These are phyloP conservation scores for Elephantulus edwardii DNA, from an alignment of 2,113 vertebrate species.

Conservation along the genomic window DNA sequence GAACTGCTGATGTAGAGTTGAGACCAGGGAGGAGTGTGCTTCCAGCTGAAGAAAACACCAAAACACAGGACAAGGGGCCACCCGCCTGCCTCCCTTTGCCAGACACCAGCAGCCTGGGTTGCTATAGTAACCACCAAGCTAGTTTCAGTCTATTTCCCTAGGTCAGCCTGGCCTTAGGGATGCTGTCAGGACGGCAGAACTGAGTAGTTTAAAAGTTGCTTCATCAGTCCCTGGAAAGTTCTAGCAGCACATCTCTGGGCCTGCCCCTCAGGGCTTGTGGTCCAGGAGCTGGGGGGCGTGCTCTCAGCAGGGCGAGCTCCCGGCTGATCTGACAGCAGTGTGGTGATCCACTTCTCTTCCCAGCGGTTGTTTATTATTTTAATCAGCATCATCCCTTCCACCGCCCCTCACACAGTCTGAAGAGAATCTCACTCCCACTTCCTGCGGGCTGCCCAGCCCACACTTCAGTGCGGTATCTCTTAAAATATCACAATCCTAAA, in stretches of 20 bases:
- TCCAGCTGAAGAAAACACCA: slow-evolving; percentile 69
- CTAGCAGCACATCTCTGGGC: slow-evolving; percentile 15
- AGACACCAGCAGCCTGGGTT: slow-evolving; percentile 64
- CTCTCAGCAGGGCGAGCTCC: slow-evolving; percentile 29
- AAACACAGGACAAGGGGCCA: slow-evolving; percentile 49
- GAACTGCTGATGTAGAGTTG: slow-evolving; percentile 49
- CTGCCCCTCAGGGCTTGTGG: slow-evolving; percentile 46
- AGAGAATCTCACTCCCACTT: slow-evolving; percentile 92
- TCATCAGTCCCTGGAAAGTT: slow-evolving; percentile 5
- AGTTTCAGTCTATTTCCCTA: slow-evolving; percentile 71
- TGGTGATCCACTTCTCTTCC: slow-evolving; percentile 78
- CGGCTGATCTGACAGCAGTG: slow-evolving; percentile 70
- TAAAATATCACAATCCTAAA: not conserved
- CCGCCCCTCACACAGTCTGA: slow-evolving; percentile 82
- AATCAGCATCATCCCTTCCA: slow-evolving; percentile 94
- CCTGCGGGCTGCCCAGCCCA: slow-evolving; percentile 87
- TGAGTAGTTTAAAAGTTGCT: slow-evolving; percentile 66
- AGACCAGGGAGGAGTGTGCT: slow-evolving; percentile 24
- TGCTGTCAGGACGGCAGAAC: slow-evolving; percentile 41
- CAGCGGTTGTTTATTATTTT: slow-evolving; percentile 97
- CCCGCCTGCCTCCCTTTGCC: slow-evolving; percentile 22
- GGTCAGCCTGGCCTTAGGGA: slow-evolving; percentile 58
- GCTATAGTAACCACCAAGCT: slow-evolving; percentile 77
- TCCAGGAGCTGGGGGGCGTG: not conserved
- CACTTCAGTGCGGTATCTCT: slow-evolving; percentile 72